Base-by-base conservation (phyloP, 2,113 vertebrate species). In the Taxidea taxus region DNA sequence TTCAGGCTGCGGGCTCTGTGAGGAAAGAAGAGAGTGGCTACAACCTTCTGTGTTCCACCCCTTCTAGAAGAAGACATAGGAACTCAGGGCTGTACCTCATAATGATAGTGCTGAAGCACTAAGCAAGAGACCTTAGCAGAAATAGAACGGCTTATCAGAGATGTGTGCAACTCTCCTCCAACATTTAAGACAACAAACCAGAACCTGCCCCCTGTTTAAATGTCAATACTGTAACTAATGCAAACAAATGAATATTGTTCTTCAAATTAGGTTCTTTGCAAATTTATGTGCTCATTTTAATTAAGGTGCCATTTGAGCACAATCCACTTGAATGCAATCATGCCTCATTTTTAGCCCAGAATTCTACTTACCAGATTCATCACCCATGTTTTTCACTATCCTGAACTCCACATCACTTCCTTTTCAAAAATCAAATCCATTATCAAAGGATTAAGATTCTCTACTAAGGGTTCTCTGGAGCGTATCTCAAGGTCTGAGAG, bases 381-480 rank as follows among this genome's bases (percentile, higher is more conserved):
- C 15, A 60, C 21, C 66, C 37, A 70, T 91, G 87, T 91, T 82
- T 58, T 66, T 54, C 54, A 54, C 23, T 66, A 4, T 23, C 15
- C n/a, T 23, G 27, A 70, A 37, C 8, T 44, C 39, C 60, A 54
- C 2, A 14, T 82, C 81, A 70, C 20, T 94, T 95, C 80, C 87
- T 97, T 93, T 92, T 72, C n/a, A 77, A 68, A 97, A 82, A 82
- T 60, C 1, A 18, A 72, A 97, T 83, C 56, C 25, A 58, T 25
- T 95, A 70, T 92, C 92, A 72, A 82, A 78, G 58, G 49, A 90
- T 84, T 75, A 96, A 90, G 37, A 64, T 75, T 97, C 23, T 92
- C 44, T 62, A 44, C 15, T 18, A n/a, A 88, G 34, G 37, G 42
- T 92, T 95, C 51, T 77, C 3, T 42, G 47, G n/a, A 77, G 83